A percentile compares a stretch with the other conserved stretches of the same genome.
These are phyloP conservation scores for Loripinus fragilis DNA, from an alignment of 2,888 invertebrate genomes.

Conservation along the genomic window DNA sequence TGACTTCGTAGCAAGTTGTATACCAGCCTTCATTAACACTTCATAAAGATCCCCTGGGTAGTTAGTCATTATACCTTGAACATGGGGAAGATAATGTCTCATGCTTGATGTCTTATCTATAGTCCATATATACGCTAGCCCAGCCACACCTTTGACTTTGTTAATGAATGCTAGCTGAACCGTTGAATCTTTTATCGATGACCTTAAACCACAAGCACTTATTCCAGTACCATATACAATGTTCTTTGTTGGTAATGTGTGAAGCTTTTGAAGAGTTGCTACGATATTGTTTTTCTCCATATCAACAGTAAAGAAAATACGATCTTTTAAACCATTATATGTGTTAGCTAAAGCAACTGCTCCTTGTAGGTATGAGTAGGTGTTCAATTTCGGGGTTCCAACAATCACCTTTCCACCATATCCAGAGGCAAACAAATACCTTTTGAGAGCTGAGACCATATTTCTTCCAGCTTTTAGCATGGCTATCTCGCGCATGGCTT, in stretches of 20 bases:
- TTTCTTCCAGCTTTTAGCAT: conserved; percentile 22
- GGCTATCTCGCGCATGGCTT: background rate
- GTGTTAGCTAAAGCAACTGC: background rate
- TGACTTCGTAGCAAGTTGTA: conserved; percentile 18
- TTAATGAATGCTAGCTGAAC: conserved; percentile 23
- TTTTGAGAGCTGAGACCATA: background rate
- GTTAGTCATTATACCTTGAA: conserved; percentile 28
- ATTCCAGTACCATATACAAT: conserved; percentile 31
- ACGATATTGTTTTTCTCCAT: conserved; percentile 27
- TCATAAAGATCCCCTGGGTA: conserved; percentile 16
- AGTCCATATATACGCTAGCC: conserved; percentile 28
- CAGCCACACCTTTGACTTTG: conserved; percentile 23
- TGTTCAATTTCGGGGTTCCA: conserved; percentile 23
- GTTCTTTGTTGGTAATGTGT: conserved; percentile 19
- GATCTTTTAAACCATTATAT: background rate
- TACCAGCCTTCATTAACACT: conserved; percentile 14
- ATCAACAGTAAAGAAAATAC: conserved; percentile 24
- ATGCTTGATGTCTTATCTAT: conserved; percentile 21
- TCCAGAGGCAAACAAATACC: conserved; percentile 2
- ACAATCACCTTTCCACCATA: conserved; percentile 27
- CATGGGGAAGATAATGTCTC: conserved; percentile 15
- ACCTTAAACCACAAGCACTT: conserved; percentile 14
- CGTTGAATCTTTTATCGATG: conserved; percentile 16
- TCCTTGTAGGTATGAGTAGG: conserved; percentile 18
- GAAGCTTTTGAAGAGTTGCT: conserved; percentile 5